Evolutionary conservation across 2,888 invertebrate species (phyloP).

Genomic region (Isoperla grammatica): DNA sequence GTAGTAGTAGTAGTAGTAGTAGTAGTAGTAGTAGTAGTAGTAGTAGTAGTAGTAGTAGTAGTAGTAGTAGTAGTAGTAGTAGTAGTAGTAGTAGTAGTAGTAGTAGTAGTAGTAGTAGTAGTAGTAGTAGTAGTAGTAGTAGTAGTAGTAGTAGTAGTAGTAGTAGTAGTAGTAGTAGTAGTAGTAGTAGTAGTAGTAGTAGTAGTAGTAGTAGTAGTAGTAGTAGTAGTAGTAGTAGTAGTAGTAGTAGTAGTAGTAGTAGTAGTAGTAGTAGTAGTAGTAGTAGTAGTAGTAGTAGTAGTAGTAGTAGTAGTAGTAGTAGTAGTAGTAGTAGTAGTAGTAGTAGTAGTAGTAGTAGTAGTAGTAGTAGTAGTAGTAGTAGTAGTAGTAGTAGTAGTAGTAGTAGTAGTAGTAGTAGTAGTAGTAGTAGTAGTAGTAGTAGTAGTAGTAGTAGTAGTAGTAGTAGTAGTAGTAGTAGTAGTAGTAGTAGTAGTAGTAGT

Average conservation of each 20-base stretch:
- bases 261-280: background rate
- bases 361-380: background rate
- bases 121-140: background rate
- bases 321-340: background rate
- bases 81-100: background rate
- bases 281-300: background rate
- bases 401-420: background rate
- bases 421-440: background rate
- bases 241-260: background rate
- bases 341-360: background rate
- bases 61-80: background rate
- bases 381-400: background rate
- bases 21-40: conserved; percentile 10
- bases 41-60: background rate
- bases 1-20: conserved; percentile 12
- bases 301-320: background rate
- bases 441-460: conserved; percentile 2
- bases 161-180: background rate
- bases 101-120: background rate
- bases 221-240: background rate
- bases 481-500: conserved; percentile 6
- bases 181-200: background rate
- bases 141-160: background rate
- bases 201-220: background rate
- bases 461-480: background rate